Evolutionary conservation across 2,797 vertebrate species (phyloP).

Genomic region (Squalus acanthias): DNA sequence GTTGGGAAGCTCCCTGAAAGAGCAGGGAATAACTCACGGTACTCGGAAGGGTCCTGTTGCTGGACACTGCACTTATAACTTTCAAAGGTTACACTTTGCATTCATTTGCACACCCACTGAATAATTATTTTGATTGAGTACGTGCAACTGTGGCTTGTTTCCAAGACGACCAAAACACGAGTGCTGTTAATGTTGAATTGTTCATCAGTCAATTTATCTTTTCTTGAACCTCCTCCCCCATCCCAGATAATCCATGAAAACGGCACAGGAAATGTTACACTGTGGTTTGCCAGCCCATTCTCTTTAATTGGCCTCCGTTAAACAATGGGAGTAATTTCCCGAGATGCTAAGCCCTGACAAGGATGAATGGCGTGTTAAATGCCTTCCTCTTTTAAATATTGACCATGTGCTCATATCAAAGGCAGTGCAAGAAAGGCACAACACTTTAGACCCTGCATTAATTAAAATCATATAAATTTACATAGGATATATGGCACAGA

Average conservation of each 20-base stretch:
- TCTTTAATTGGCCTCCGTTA: background rate
- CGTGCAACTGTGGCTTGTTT: background rate
- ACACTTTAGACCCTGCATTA: background rate
- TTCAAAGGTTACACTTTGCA: constrained; percentile 30
- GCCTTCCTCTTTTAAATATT: background rate
- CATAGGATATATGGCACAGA: too few relatives aligned
- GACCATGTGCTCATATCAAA: background rate
- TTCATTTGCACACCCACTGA: constrained; percentile 26
- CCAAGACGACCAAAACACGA: background rate
- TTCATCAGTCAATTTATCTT: constrained; percentile 25
- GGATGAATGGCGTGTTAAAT: background rate
- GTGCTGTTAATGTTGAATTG: background rate
- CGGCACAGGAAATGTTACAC: background rate
- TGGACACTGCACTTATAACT: background rate
- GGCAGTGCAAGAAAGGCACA: background rate
- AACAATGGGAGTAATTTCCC: background rate
- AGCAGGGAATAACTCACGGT: background rate
- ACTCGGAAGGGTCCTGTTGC: background rate
- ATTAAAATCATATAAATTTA: background rate
- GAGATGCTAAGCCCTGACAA: background rate
- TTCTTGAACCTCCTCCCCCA: background rate
- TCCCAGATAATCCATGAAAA: background rate
- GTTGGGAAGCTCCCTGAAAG: background rate
- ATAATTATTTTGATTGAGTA: constrained; percentile 28
- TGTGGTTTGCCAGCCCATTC: background rate